phyloP scores from a whole-genome alignment of 2,113 vertebrate species.

The Upupa epops region DNA sequence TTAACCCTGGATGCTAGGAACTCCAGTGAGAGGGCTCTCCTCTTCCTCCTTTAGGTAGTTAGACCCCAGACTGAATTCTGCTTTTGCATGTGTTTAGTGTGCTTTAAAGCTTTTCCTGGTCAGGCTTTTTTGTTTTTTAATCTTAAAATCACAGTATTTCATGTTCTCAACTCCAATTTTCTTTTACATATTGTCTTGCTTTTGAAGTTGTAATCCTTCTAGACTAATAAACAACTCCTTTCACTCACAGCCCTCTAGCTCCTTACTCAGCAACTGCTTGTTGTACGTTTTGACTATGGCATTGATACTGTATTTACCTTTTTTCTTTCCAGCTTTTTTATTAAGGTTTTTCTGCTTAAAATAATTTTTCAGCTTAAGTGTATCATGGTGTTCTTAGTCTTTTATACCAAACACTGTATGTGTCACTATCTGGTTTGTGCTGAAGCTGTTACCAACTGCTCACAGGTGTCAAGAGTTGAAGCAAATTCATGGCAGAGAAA shows the following conservation, averaged over 20 bases:
- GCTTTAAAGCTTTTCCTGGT: not conserved
- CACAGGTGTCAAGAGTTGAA: not conserved
- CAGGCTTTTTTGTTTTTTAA: not conserved
- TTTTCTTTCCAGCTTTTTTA: not conserved
- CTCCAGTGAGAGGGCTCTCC: not conserved
- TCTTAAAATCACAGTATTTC: not conserved
- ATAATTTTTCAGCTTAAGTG: not conserved
- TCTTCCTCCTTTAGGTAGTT: not conserved
- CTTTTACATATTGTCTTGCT: not conserved
- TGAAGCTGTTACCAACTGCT: not conserved
- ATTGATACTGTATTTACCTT: not conserved
- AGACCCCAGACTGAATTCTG: not conserved
- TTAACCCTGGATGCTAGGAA: not conserved
- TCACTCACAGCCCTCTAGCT: not conserved
- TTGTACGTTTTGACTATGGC: not conserved
- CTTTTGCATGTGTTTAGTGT: not conserved
- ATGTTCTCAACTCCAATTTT: not conserved
- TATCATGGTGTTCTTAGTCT: too few species aligned
- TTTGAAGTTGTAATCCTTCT: not conserved
- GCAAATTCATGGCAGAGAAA: not conserved
- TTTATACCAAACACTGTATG: not conserved
- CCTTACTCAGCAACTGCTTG: not conserved
- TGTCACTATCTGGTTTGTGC: not conserved
- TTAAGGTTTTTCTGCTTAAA: not conserved
- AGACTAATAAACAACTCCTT: not conserved